phyloP scores from a whole-genome alignment of 1,140 invertebrate genomes.

The Orius insidiosus region DNA sequence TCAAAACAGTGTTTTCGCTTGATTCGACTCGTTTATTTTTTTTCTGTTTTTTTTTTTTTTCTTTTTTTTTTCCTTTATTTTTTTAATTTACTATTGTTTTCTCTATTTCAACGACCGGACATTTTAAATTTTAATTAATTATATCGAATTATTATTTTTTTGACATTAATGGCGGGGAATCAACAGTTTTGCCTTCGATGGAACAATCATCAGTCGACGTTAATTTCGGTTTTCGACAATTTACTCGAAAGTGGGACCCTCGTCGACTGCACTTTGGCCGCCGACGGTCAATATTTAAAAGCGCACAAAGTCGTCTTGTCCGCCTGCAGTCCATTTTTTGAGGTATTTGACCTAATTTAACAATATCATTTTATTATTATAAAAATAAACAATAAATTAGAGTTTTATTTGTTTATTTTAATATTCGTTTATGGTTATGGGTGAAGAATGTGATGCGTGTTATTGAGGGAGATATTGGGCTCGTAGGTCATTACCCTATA shows the following conservation, averaged over 20 bases:
- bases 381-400: too few species aligned
- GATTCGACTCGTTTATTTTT: conserved; percentile 4
- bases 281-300: conserved; percentile 77
- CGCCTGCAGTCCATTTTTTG: conserved; percentile 88
- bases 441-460: too few species aligned
- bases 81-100: conserved; percentile 8
- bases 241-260: conserved; percentile 75
- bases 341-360: conserved; percentile 35
- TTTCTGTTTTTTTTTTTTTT: conserved; percentile 7
- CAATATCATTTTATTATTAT: too few species aligned
- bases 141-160: conserved; percentile 1
- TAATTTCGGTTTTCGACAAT: conserved; percentile 82
- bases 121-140: neutral
- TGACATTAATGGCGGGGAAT: conserved; percentile 15
- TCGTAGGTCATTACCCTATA: too few species aligned
- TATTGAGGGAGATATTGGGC: too few species aligned
- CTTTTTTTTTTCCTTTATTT: conserved; percentile 11
- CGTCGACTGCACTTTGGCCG: conserved; percentile 82
- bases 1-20: conserved; percentile 8
- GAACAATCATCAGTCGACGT: conserved; percentile 85
- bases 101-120: neutral
- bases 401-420: too few species aligned
- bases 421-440: too few species aligned
- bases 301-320: conserved; percentile 87
- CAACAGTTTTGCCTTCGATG: conserved; percentile 66